These are phyloP conservation scores for Crypturellus undulatus DNA, from an alignment of 2,113 vertebrate genomes.

Conservation along the genomic window DNA sequence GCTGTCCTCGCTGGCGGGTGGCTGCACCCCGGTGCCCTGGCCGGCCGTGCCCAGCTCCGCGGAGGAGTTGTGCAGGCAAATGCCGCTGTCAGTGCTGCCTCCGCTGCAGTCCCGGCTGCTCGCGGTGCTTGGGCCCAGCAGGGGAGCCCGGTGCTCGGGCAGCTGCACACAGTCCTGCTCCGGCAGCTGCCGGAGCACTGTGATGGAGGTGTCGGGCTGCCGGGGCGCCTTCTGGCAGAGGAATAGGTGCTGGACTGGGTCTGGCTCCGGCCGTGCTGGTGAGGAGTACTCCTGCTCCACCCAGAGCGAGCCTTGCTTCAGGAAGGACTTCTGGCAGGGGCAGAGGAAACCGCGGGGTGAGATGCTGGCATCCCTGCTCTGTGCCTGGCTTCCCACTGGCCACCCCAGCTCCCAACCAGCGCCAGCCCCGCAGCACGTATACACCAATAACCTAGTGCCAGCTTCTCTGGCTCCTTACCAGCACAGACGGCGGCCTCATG, in stretches of 20 bases:
- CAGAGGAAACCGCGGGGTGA: neutral
- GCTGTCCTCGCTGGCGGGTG: neutral
- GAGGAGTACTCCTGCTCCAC: neutral
- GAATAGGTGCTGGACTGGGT: slow-evolving; percentile 49
- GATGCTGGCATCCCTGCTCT: fast-evolving
- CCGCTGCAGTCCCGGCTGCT: slow-evolving; percentile 24
- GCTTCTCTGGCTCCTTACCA: slow-evolving; percentile 72
- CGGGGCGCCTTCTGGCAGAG: slow-evolving; percentile 14
- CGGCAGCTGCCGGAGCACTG: neutral
- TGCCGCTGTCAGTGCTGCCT: slow-evolving; percentile 66
- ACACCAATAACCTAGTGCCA: neutral
- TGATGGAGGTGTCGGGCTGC: neutral
- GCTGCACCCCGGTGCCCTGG: slow-evolving; percentile 11
- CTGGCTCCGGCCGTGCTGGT: fast-evolving
- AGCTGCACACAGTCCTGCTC: neutral
- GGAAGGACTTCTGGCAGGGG: slow-evolving; percentile 64
- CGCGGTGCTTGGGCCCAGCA: fast-evolving
- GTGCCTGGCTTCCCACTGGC: neutral
- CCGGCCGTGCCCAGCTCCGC: neutral
- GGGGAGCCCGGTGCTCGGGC: neutral
- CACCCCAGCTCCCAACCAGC: neutral
- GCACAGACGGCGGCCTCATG: slow-evolving; percentile 25
- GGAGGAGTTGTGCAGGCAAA: slow-evolving; percentile 62
- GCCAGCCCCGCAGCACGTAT: no score
- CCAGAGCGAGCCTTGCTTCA: slow-evolving; percentile 36